A percentile compares a stretch with the other conserved stretches of the same genome.
phyloP scores from a whole-genome alignment of 2,797 vertebrate genomes.

The Melanotaenia parkinsoni region DNA sequence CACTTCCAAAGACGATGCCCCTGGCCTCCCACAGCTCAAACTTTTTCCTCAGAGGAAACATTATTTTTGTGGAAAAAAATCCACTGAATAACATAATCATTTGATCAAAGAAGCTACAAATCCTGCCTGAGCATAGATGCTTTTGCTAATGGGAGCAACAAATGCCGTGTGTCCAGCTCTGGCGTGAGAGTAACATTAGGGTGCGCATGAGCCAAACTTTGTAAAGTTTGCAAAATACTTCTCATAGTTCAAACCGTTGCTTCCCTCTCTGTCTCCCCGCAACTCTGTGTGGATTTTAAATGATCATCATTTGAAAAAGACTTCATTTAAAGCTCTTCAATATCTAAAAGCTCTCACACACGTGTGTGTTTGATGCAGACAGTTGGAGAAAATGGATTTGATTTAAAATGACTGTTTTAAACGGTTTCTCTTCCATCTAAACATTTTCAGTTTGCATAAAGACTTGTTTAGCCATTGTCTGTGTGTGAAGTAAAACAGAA shows the following conservation, averaged over 20 bases:
- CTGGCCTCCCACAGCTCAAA: conserved; percentile 51
- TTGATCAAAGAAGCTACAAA: conserved; percentile 75
- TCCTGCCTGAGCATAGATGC: conserved; percentile 42
- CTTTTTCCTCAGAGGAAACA: conserved; percentile 54
- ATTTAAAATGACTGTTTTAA: conserved; percentile 50
- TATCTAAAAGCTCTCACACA: conserved; percentile 10
- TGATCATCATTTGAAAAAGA: conserved; percentile 29
- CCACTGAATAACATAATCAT: conserved; percentile 65
- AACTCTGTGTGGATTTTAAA: conserved; percentile 40
- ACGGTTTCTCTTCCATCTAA: conserved; percentile 67
- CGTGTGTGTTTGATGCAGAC: conserved; percentile 33
- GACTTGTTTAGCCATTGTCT: conserved; percentile 49
- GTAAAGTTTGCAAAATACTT: conserved; percentile 14
- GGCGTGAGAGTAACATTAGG: conserved; percentile 8
- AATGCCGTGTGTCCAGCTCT: conserved; percentile 26
- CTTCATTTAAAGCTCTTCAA: conserved; percentile 39
- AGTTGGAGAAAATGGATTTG: conserved; percentile 51
- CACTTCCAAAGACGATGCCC: conserved; percentile 79
- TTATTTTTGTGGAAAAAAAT: conserved; percentile 67
- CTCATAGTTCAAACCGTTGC: conserved; percentile 24
- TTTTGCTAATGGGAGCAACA: conserved; percentile 49
- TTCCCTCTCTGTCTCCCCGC: conserved; percentile 22
- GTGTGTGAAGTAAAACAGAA: conserved; percentile 64
- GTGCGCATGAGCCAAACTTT: conserved; percentile 3
- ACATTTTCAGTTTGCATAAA: conserved; percentile 38